These are phyloP conservation scores for Sciaenops ocellatus DNA, from an alignment of 2,797 vertebrate species.

Conservation along the genomic window DNA sequence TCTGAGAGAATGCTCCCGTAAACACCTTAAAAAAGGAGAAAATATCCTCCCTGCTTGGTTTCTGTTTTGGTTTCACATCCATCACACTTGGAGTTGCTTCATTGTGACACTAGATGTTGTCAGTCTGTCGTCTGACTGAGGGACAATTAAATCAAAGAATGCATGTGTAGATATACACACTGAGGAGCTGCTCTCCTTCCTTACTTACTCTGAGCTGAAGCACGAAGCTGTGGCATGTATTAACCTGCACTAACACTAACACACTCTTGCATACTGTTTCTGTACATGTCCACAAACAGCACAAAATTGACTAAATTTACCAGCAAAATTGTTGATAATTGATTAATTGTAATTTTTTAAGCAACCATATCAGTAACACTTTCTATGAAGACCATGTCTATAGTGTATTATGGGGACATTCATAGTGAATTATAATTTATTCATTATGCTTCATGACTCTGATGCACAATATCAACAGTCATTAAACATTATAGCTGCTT, in stretches of 20 bases:
- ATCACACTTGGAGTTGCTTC: constrained; percentile 4
- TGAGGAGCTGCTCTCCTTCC: neutral
- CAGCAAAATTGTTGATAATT: too few species aligned
- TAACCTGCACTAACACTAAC: constrained; percentile 33
- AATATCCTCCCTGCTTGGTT: neutral
- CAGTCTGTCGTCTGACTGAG: neutral
- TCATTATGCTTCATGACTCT: too few species aligned
- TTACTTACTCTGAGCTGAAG: neutral
- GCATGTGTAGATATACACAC: neutral
- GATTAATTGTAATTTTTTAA: too few species aligned
- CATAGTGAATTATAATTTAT: too few species aligned
- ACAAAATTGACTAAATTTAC: too few species aligned
- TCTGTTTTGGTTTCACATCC: neutral
- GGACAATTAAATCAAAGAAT: neutral
- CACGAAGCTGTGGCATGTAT: constrained; percentile 15
- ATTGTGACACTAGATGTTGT: constrained; percentile 50
- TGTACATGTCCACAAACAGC: neutral
- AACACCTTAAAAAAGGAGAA: neutral
- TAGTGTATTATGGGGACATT: too few species aligned
- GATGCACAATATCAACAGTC: too few species aligned
- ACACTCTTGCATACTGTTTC: neutral
- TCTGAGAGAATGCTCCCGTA: neutral
- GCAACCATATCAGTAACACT: too few species aligned
- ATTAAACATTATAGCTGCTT: too few species aligned
- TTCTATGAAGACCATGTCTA: too few species aligned